These are phyloP conservation scores for Neelides folsomi DNA, from an alignment of 2,888 invertebrate genomes.

Conservation along the genomic window DNA sequence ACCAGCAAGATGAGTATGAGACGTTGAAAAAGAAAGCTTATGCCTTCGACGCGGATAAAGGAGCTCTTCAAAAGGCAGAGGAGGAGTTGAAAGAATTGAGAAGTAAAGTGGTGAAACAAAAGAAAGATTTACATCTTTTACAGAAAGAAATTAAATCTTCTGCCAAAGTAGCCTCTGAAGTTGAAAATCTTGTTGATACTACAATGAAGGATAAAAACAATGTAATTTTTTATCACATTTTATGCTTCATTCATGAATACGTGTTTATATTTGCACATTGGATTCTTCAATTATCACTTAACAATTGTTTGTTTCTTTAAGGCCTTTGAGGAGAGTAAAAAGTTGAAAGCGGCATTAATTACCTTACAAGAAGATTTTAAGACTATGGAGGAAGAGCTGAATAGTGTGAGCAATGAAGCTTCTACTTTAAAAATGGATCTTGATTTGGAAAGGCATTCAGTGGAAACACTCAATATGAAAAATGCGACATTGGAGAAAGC, in stretches of 20 bases:
- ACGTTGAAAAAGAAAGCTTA: slow-evolving; percentile 31
- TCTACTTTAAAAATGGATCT: slow-evolving; percentile 19
- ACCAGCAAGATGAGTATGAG: slow-evolving; percentile 32
- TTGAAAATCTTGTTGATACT: slow-evolving; percentile 21
- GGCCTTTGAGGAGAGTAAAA: slow-evolving; percentile 23
- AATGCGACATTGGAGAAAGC: slow-evolving; percentile 17
- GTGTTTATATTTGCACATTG: no score
- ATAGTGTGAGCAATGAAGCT: slow-evolving; percentile 14
- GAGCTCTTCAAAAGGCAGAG: slow-evolving; percentile 25
- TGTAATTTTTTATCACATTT: slow-evolving; percentile 12
- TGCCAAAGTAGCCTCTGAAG: slow-evolving; percentile 19
- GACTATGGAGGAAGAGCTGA: slow-evolving; percentile 21
- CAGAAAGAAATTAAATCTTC: slow-evolving; percentile 23
- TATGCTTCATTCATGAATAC: no score
- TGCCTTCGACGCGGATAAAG: slow-evolving; percentile 29
- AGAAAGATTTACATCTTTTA: slow-evolving; percentile 20
- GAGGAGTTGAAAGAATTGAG: slow-evolving; percentile 23
- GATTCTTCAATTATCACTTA: no score
- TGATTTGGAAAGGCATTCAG: slow-evolving; percentile 19
- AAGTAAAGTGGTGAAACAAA: slow-evolving; percentile 25
- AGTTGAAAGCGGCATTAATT: slow-evolving; percentile 15
- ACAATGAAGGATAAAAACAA: slow-evolving; percentile 21
- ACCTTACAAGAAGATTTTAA: slow-evolving; percentile 22
- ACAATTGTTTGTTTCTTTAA: slow-evolving; percentile 4
- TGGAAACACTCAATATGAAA: slow-evolving; percentile 18